Conservation (phyloP, 2,888 invertebrate species). For the Neocrepidodera transversa region DNA sequence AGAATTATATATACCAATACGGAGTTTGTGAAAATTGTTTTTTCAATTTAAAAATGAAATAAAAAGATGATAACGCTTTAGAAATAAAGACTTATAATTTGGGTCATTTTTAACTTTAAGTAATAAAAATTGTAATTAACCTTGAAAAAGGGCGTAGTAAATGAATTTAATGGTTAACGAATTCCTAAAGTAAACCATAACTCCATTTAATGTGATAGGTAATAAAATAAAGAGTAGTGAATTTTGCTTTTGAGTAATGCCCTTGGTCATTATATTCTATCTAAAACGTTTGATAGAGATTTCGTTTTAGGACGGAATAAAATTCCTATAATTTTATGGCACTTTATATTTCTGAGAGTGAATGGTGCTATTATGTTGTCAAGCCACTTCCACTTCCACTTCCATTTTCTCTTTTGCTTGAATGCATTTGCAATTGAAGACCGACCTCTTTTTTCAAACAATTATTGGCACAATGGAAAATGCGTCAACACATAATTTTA, state of each 20-base stretch:
- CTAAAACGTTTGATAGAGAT: conserved; percentile 54
- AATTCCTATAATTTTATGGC: conserved; percentile 59
- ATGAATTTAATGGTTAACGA: conserved; percentile 21
- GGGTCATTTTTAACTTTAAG: conserved; percentile 1
- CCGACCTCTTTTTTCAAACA: conserved; percentile 35
- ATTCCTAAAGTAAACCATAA: conserved; percentile 44
- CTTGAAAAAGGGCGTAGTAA: conserved; percentile 20
- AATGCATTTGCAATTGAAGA: conserved; percentile 40
- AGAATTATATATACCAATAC: no score
- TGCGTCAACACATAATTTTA: conserved; percentile 27
- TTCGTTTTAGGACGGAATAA: conserved; percentile 54
- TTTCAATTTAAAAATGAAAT: no score
- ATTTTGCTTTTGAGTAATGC: conserved; percentile 50
- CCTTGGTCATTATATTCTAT: conserved; percentile 52
- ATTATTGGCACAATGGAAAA: conserved; percentile 32
- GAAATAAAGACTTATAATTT: no score
- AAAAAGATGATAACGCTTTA: no score
- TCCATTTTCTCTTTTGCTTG: conserved; percentile 46
- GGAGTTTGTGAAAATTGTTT: no score
- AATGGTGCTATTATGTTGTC: conserved; percentile 57
- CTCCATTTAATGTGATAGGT: conserved; percentile 45
- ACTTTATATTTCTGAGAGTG: conserved; percentile 56
- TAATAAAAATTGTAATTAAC: conserved; percentile 11
- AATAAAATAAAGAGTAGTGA: conserved; percentile 49
- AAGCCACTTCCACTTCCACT: conserved; percentile 51